These are phyloP conservation scores for Paracyclopina nana DNA, from an alignment of 1,140 invertebrate species.

Conservation along the genomic window DNA sequence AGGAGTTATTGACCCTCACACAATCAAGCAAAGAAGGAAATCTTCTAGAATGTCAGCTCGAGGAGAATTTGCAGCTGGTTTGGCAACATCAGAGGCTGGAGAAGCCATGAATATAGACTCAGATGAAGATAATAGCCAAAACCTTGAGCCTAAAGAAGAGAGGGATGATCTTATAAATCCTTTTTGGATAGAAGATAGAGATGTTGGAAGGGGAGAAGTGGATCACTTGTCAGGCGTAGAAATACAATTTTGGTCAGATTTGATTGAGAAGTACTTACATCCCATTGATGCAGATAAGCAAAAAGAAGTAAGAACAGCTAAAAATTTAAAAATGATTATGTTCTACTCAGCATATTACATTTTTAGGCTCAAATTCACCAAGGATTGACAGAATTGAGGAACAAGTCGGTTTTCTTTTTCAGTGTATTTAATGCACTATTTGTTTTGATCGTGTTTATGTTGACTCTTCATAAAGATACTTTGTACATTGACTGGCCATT, in stretches of 20 bases:
- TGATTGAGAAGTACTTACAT: slow-evolving; percentile 77
- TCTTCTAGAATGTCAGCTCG: slow-evolving; percentile 8
- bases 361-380: slow-evolving; percentile 61
- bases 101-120: slow-evolving; percentile 3
- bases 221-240: slow-evolving; percentile 61
- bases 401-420: slow-evolving; percentile 92
- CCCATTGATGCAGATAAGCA: slow-evolving; percentile 84
- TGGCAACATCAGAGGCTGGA: slow-evolving; percentile 6
- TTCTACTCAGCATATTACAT: too few relatives aligned
- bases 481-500: slow-evolving; percentile 83
- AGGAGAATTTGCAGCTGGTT: background rate
- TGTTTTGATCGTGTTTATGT: slow-evolving; percentile 91
- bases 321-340: too few relatives aligned
- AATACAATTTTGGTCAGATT: slow-evolving; percentile 75
- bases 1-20: too few relatives aligned
- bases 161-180: slow-evolving; percentile 67
- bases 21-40: slow-evolving; percentile 1
- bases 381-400: slow-evolving; percentile 75
- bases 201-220: slow-evolving; percentile 68
- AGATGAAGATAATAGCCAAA: slow-evolving; percentile 6
- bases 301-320: slow-evolving; percentile 52
- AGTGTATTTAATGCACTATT: slow-evolving; percentile 99
- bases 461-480: slow-evolving; percentile 93
- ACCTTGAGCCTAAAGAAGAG: slow-evolving; percentile 31
- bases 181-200: slow-evolving; percentile 81